A percentile compares a stretch with the other conserved stretches of the same genome.
Evolutionary conservation across 2,888 invertebrate species (phyloP).

Genomic region (Hydrotaea diabolus): DNA sequence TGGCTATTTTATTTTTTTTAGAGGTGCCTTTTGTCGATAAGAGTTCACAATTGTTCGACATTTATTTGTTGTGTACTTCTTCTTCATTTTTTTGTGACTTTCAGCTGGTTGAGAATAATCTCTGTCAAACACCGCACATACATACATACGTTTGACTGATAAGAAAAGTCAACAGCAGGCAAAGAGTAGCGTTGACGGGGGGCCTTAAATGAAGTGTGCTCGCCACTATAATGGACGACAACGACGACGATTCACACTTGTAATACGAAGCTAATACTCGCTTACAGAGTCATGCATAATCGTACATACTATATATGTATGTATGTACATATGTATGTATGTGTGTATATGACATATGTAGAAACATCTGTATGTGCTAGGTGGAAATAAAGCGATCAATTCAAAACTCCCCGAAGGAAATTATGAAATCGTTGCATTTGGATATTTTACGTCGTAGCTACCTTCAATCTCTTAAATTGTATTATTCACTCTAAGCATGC

Average conservation of each 20-base stretch:
- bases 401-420: too few relatives aligned
- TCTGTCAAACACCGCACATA: background rate
- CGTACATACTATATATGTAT: too few relatives aligned
- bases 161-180: constrained; percentile 16
- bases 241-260: background rate
- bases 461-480: too few relatives aligned
- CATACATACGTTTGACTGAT: background rate
- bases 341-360: too few relatives aligned
- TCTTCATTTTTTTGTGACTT: background rate
- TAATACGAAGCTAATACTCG: background rate
- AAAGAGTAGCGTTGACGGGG: background rate
- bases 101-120: constrained; percentile 29
- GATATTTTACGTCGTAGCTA: too few relatives aligned
- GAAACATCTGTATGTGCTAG: too few relatives aligned
- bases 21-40: constrained; percentile 28
- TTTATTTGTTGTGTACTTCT: constrained; percentile 2
- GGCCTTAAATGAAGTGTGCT: constrained; percentile 3
- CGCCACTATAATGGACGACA: background rate
- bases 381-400: too few relatives aligned
- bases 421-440: too few relatives aligned
- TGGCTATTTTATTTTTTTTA: background rate
- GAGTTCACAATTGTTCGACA: background rate
- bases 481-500: too few relatives aligned
- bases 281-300: background rate
- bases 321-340: too few relatives aligned